These are phyloP conservation scores for Radopholus similis DNA, from an alignment of 1,140 invertebrate species.

Conservation along the genomic window DNA sequence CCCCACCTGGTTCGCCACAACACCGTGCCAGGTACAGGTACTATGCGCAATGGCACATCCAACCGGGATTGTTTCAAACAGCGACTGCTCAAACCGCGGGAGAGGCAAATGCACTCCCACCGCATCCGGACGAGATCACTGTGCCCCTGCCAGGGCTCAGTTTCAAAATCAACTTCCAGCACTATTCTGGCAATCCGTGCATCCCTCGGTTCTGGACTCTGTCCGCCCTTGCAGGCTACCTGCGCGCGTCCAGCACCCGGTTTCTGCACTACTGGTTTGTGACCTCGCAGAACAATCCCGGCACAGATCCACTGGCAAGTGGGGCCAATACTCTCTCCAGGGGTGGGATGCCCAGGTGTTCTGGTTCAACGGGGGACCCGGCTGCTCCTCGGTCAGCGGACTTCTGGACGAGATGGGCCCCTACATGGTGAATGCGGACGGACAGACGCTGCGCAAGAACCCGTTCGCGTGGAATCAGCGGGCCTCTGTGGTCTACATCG, in stretches of 20 bases:
- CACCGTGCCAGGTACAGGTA: no score
- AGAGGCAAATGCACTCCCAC: no score
- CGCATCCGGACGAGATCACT: constrained; percentile 17
- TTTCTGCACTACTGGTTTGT: constrained; percentile 63
- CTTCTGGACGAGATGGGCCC: constrained; percentile 66
- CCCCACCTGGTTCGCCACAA: no score
- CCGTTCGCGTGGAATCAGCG: constrained; percentile 54
- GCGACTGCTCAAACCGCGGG: no score
- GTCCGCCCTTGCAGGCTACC: constrained; percentile 1
- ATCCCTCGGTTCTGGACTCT: neutral
- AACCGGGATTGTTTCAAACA: no score
- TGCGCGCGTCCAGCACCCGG: constrained; percentile 12
- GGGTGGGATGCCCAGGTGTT: constrained; percentile 61
- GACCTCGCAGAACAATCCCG: constrained; percentile 61
- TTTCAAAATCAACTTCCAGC: constrained; percentile 44
- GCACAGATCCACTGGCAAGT: constrained; percentile 63
- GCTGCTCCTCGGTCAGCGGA: constrained; percentile 65
- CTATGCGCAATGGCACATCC: no score
- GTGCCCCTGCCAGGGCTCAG: constrained; percentile 48
- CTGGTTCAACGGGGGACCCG: constrained; percentile 67
- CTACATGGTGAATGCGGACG: constrained; percentile 60
- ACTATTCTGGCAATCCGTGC: constrained; percentile 51
- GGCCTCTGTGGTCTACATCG: constrained; percentile 41
- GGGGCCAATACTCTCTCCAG: neutral
- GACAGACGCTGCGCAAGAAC: constrained; percentile 59